Base-by-base conservation (phyloP, 2,888 invertebrate species). In the Hypomecis punctinalis region DNA sequence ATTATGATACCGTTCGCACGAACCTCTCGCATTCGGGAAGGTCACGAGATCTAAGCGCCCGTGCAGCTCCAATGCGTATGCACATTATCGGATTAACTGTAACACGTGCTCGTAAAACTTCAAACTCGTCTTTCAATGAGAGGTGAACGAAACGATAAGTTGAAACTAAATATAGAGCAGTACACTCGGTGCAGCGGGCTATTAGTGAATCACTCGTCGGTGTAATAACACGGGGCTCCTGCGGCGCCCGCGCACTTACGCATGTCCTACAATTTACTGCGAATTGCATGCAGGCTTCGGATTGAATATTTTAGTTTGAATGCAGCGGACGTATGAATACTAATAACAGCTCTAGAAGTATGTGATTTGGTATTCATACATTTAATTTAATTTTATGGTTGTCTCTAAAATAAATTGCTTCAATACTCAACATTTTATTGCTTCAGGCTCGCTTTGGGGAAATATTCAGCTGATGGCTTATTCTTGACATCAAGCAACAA, bases 81-180 rank as follows among this genome's bases (percentile, higher is more conserved):
- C 63, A 57, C 66, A 66, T 69, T 68, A 70, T 66, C 68, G 68
- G 52, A 46, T 43, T 72, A 72, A 72, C 73, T 69, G 73, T 70
- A 68, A 67, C 57, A 52, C 51, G 51, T 53, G 63, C 53, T 67
- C 67, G 66, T 66, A 65, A 67, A 68, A 61, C 43, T 61, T 64
- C 48, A 61, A 71, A 71, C 75, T 73, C 74, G 75, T 79, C 72
- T 78, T 81, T 77, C 71, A 77, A 74, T 74, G 73, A 65, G 82
- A 84, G 90, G 88, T 89, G 85, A 90, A 91, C 77, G 88, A 73
- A 85, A 81, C 88, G 84, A 86, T 91, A 84, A 85, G 80, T 81
- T 78, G 72, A 76, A 74, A 80, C 82, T 89, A 90, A 89, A 89
- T 89, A 88, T 90, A 90, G 86, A 85, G 83, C 80, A 79, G 77